Conservation (phyloP, 2,113 vertebrate species). For the Chloroceryle aenea region DNA sequence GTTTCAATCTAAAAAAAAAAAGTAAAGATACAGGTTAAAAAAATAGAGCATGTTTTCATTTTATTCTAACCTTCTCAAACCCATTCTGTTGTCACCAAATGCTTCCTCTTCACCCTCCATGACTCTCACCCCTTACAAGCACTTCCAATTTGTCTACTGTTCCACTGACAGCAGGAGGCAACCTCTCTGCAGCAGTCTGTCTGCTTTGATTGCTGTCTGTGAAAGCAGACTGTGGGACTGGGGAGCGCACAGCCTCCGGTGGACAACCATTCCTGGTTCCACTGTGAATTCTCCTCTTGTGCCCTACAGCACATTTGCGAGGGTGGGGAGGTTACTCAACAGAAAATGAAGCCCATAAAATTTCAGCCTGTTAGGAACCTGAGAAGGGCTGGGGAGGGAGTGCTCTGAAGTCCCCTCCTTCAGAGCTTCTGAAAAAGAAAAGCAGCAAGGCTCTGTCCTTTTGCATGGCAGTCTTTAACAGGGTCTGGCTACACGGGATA, state of each 20-base stretch:
- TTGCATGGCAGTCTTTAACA: neutral
- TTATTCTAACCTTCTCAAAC: neutral
- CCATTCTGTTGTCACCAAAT: neutral
- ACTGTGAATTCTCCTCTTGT: neutral
- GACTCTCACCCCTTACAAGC: neutral
- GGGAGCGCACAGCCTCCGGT: neutral
- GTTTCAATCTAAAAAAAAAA: conserved; percentile 88
- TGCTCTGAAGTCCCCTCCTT: neutral
- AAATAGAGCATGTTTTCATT: neutral
- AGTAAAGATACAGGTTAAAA: neutral
- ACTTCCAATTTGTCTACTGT: neutral
- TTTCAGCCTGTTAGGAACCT: neutral
- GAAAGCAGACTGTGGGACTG: accelerated
- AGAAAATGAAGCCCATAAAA: neutral
- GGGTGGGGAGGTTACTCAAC: neutral
- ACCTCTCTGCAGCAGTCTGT: neutral
- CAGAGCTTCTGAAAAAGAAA: neutral
- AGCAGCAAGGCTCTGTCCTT: neutral
- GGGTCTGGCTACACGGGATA: neutral
- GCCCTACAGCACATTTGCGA: neutral
- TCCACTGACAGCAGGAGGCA: neutral
- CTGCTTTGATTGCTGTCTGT: neutral
- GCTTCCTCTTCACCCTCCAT: neutral
- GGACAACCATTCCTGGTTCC: neutral
- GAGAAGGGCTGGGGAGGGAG: neutral